Evolutionary conservation across 1,140 invertebrate genomes (phyloP).

Genomic region (Cyphomyrmex costatus): DNA sequence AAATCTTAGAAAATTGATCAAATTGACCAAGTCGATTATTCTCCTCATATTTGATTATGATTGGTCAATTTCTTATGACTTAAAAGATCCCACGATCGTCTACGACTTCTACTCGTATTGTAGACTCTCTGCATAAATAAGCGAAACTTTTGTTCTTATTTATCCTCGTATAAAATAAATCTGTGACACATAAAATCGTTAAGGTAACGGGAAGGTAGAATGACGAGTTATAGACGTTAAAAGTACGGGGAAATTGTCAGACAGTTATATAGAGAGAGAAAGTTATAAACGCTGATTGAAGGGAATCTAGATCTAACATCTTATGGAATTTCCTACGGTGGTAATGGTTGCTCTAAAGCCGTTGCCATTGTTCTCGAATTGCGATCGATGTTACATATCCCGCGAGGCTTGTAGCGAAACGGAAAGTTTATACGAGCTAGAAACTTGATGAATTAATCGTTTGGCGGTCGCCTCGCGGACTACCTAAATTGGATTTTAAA

Average conservation of each 20-base stretch:
- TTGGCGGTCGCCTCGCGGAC: constrained; percentile 16
- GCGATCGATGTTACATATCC: constrained; percentile 59
- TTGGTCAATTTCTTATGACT: no score
- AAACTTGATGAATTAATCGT: constrained; percentile 58
- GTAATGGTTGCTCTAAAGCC: constrained; percentile 55
- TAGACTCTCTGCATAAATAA: background rate
- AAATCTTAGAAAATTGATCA: no score
- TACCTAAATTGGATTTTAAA: constrained; percentile 58
- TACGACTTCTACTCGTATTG: no score
- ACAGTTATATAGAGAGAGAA: constrained; percentile 39
- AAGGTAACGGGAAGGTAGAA: constrained; percentile 6
- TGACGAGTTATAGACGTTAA: background rate
- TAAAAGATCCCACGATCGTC: no score
- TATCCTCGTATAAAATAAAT: constrained; percentile 2
- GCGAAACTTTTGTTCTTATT: background rate
- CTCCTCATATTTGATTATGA: no score
- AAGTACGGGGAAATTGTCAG: constrained; percentile 31
- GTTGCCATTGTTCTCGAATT: constrained; percentile 53
- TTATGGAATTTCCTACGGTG: constrained; percentile 53
- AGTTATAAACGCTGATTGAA: constrained; percentile 50
- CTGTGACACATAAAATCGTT: constrained; percentile 36
- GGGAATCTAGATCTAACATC: constrained; percentile 49
- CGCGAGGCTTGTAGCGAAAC: constrained; percentile 57
- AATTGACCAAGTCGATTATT: no score
- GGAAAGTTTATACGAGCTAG: constrained; percentile 48